Evolutionary conservation across 2,888 invertebrate genomes (phyloP), one percentile per base, ranked within the genome.

Genomic region (Cephus runcator): DNA sequence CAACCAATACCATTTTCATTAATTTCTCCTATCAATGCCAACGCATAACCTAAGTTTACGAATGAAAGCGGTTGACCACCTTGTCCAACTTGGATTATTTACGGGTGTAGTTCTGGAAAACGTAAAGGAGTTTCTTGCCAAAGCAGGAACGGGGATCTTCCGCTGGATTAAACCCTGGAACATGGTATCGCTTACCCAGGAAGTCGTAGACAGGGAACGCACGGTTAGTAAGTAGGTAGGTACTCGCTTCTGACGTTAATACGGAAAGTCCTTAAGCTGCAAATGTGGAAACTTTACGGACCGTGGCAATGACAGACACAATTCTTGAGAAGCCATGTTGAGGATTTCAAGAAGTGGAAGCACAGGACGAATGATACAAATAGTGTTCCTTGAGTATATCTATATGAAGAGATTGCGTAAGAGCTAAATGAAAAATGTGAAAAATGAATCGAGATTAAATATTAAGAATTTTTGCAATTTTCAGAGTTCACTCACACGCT

Each of bases 221-320:
- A 34, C 71, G 11, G 71, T 34, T 31, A 34, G 33, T 71, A 31
- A 11, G 36, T 36, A 36, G 36, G 31, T 12, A 34, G 71, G 31
- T 71, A 56, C 56, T 56, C 56, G 56, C 23, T 56, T 31, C 34
- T 71, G 71, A 34, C 71, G 71, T 71, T 71, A 34, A 71, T 71
- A 71, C 71, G 12, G 71, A 71, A 71, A 71, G 71, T 71, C 71
- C 34, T 31, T 71, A 71, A 71, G 34, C 34, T 71, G 71, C 71
- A 12, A 31, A 31, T 31, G 71, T 34, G 23, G 71, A 71, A 71
- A 71, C 33, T 71, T 71, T 71, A 34, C 71, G 12, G 33, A 34
- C 33, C 31, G 33, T 71, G 71, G 71, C 71, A 71, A 71, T 71
- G 71, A 71, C 71, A 71, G 71, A 31, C 71, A 23, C 71, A 33